Conservation (phyloP, 2,113 vertebrate species). For the Furnarius figulus region DNA sequence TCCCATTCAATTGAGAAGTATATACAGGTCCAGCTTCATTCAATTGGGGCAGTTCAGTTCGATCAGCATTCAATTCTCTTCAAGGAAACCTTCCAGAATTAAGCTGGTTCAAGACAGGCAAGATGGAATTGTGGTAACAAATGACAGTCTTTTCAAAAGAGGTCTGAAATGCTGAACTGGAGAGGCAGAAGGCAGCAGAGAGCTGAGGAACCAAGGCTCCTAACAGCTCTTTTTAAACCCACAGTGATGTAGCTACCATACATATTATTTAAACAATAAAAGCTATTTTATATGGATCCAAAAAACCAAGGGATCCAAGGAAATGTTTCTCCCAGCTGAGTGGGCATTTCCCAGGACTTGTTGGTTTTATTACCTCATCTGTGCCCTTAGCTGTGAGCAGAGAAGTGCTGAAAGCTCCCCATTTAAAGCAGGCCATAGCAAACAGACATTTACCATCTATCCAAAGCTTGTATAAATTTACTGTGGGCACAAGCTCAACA, state of each 20-base stretch:
- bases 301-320: background rate
- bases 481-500: conserved; percentile 61
- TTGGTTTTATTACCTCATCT: conserved; percentile 66
- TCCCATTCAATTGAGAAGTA: background rate
- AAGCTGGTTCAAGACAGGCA: background rate
- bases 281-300: background rate
- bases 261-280: background rate
- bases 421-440: conserved; percentile 50
- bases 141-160: background rate
- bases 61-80: background rate
- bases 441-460: conserved; percentile 19
- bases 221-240: background rate
- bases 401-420: conserved; percentile 41
- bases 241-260: background rate
- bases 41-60: background rate
- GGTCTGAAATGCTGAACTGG: background rate
- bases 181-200: conserved; percentile 36
- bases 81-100: background rate
- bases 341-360: conserved; percentile 28
- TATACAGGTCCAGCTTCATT: background rate
- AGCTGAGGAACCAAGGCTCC: background rate
- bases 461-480: conserved; percentile 59
- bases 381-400: conserved; percentile 13
- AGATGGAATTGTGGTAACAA: background rate
- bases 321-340: conserved; percentile 30